Percentiles rank a stretch among this genome's conserved stretches.
These are phyloP conservation scores for Octonoba sinensis DNA, from an alignment of 2,888 invertebrate genomes.

Conservation along the genomic window DNA sequence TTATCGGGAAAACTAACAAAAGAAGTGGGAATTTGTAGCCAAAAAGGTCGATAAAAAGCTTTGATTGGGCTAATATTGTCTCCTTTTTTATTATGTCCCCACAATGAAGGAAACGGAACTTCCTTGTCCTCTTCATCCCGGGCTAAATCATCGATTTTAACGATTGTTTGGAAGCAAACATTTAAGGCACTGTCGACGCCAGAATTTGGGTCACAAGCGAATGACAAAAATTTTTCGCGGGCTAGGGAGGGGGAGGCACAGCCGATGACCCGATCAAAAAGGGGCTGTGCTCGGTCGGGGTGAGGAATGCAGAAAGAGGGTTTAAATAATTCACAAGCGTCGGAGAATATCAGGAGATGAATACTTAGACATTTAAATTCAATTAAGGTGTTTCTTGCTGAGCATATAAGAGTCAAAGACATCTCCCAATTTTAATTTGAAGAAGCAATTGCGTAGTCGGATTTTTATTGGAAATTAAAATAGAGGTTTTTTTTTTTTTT, in stretches of 20 bases:
- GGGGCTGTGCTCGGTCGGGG: too few relatives aligned
- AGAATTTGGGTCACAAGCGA: slow-evolving; percentile 36
- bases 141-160: slow-evolving; percentile 49
- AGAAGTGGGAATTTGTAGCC: slow-evolving; percentile 26
- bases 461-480: too few relatives aligned
- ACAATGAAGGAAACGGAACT: slow-evolving; percentile 13
- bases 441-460: too few relatives aligned
- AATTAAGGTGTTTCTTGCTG: too few relatives aligned
- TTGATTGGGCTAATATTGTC: slow-evolving; percentile 54
- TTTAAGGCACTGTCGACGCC: slow-evolving; percentile 10
- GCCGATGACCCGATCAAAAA: slow-evolving; percentile 26
- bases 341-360: too few relatives aligned
- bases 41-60: slow-evolving; percentile 17
- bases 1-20: background rate
- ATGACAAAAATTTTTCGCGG: too few relatives aligned
- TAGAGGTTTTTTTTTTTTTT: too few relatives aligned
- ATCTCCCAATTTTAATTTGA: too few relatives aligned
- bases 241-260: background rate
- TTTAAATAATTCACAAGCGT: too few relatives aligned
- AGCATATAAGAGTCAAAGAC: too few relatives aligned
- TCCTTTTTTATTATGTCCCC: slow-evolving; percentile 31
- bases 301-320: too few relatives aligned
- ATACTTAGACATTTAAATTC: too few relatives aligned
- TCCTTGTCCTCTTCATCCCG: slow-evolving; percentile 24
- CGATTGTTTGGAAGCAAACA: slow-evolving; percentile 23